phyloP scores from a whole-genome alignment of 2,113 vertebrate species.

The Clupea harengus region DNA sequence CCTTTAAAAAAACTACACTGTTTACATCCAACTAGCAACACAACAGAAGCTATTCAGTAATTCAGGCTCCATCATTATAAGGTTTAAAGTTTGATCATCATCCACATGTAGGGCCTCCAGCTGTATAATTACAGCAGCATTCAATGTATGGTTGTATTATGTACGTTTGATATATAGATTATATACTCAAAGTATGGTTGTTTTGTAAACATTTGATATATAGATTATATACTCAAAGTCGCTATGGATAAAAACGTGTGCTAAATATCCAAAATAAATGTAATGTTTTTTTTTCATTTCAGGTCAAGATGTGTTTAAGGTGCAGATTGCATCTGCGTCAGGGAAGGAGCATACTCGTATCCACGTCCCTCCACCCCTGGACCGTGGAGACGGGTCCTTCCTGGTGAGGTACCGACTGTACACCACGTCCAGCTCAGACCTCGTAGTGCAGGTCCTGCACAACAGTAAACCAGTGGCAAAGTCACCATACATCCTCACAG shows the following conservation, averaged over 20 bases:
- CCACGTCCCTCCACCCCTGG: constrained; percentile 79
- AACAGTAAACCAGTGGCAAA: constrained; percentile 74
- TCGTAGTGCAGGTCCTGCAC: constrained; percentile 81
- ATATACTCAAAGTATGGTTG: too few species aligned
- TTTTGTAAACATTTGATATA: background rate
- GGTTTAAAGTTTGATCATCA: too few species aligned
- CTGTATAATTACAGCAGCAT: too few species aligned
- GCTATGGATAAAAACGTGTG: background rate
- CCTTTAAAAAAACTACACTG: too few species aligned
- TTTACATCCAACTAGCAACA: too few species aligned
- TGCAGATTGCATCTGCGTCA: constrained; percentile 78
- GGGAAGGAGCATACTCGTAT: constrained; percentile 76
- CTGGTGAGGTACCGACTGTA: constrained; percentile 86
- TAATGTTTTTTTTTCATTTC: background rate
- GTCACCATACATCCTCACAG: constrained; percentile 84
- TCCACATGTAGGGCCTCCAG: too few species aligned
- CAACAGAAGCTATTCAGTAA: too few species aligned
- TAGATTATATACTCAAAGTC: background rate
- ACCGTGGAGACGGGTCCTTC: constrained; percentile 88
- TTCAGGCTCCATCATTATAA: too few species aligned
- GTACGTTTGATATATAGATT: too few species aligned
- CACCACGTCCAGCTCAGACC: constrained; percentile 70
- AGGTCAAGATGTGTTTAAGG: constrained; percentile 81
- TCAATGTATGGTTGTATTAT: too few species aligned
- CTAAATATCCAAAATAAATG: background rate